Evolutionary conservation across 1,140 invertebrate genomes (phyloP).

Genomic region (Pachyrhynchus sulphureomaculatus): DNA sequence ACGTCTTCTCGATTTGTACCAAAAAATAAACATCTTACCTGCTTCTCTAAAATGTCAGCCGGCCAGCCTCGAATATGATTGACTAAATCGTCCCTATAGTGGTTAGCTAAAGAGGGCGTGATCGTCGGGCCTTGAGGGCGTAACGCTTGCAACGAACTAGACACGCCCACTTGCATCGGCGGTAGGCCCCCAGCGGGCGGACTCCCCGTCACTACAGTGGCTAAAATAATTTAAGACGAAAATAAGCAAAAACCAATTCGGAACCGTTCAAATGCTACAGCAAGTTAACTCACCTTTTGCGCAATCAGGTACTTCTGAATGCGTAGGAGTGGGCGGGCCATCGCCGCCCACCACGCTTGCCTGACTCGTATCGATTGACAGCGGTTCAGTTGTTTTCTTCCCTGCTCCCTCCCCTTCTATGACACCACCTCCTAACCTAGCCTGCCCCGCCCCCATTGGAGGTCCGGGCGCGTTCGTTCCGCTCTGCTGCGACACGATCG

Average conservation of each 20-base stretch:
- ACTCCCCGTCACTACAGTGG: constrained; percentile 22
- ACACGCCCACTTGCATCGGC: constrained; percentile 42
- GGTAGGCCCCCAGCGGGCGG: constrained; percentile 30
- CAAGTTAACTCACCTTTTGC: constrained; percentile 47
- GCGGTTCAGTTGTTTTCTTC: constrained; percentile 43
- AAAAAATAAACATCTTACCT: no score
- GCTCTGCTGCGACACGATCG: constrained; percentile 48
- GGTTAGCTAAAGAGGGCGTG: constrained; percentile 86
- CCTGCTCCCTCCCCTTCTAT: constrained; percentile 11
- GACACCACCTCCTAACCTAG: constrained; percentile 47
- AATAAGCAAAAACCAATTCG: background rate
- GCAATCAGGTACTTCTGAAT: constrained; percentile 68
- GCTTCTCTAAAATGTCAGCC: constrained; percentile 88
- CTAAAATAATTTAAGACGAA: no score
- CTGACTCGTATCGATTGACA: constrained; percentile 57
- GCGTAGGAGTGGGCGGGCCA: constrained; percentile 69
- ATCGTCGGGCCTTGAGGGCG: constrained; percentile 56
- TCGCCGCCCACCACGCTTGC: constrained; percentile 50
- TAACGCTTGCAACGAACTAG: constrained; percentile 50
- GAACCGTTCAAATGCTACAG: background rate
- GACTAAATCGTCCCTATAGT: constrained; percentile 88
- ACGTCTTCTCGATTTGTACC: no score
- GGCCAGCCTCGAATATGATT: constrained; percentile 90
- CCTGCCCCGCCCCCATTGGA: constrained; percentile 53
- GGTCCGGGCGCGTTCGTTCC: constrained; percentile 59